A percentile compares a stretch with the other conserved stretches of the same genome.
Evolutionary conservation across 2,113 vertebrate species (phyloP).

Genomic region (Burhinus oedicnemus): DNA sequence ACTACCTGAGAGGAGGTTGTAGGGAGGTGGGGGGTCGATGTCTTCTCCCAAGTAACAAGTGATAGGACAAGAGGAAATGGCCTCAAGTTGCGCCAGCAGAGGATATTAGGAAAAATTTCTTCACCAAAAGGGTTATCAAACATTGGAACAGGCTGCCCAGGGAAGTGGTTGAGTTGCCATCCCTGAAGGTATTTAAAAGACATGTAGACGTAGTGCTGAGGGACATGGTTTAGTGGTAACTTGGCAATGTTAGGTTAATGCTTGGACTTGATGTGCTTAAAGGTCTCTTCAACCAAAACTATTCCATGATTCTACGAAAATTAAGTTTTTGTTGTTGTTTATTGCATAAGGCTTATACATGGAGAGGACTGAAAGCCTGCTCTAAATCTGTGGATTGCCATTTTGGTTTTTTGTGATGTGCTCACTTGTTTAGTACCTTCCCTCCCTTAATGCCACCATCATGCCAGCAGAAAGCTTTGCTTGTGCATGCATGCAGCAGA

Average conservation of each 20-base stretch:
- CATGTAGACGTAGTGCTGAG: not conserved
- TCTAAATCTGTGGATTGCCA: not conserved
- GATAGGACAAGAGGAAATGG: too few species aligned
- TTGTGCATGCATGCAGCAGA: not conserved
- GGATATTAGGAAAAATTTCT: too few species aligned
- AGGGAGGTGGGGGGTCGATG: too few species aligned
- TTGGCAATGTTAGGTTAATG: not conserved
- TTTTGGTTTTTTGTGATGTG: not conserved
- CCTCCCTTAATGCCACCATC: not conserved
- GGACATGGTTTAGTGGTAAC: not conserved
- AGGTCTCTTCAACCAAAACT: not conserved
- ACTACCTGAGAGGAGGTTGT: too few species aligned
- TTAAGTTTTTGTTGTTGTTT: not conserved
- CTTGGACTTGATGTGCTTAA: not conserved
- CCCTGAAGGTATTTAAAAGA: not conserved
- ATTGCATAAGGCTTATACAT: not conserved
- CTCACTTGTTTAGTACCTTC: not conserved
- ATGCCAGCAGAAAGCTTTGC: not conserved
- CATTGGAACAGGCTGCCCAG: not conserved
- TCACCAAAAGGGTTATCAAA: too few species aligned
- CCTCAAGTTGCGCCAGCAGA: too few species aligned
- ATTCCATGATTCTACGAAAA: not conserved
- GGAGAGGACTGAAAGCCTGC: not conserved
- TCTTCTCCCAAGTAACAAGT: too few species aligned
- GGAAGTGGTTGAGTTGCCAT: not conserved